Base-by-base conservation (phyloP, 1,140 invertebrate species). In the Brachionus rubens region DNA sequence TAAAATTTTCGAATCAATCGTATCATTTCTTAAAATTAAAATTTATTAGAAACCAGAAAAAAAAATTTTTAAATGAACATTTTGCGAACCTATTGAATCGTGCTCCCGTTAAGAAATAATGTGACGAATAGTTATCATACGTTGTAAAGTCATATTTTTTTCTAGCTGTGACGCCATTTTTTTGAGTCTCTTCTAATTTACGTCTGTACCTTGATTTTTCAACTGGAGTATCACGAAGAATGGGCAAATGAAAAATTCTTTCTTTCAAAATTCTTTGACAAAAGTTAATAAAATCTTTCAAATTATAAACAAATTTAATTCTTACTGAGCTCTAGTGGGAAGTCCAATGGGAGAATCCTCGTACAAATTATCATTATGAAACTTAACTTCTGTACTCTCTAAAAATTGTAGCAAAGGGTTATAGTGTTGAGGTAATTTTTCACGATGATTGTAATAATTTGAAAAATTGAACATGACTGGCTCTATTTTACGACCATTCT, bases 91-190 rank as follows among this genome's bases (percentile, higher is more conserved):
- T 48, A 54, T 72, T 72, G 16, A 72, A 72, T 52, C 68, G n/a
- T 6, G 46, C 68, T 50, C 68, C 68, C 3, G 68, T 72, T 5
- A 72, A 28, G 50, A 72, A 72, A 50, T 72, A 72, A 50, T 72
- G 68, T 14, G 46, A 47, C 14, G 68, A 72, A 50, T 30, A 54
- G 14, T 48, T 65, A 30, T 72, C 68, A 36, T 50, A 72, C 24
- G 68, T 72, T n/a, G n/a, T 72, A 7, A 72, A 72, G n/a, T 72
- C 46, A 50, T 50, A 72, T 54, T 72, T 72, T 72, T 72, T 72
- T 19, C 28, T 40, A 33, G 68, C 30, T 21, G 30, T 21, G 14
- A 36, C 19, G 26, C 26, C 50, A 21, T 50, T 36, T 54, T 54
- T 48, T 33, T 72, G 26, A 19, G 46, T 72, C 7, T 72, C 68